Base-by-base conservation (phyloP, 1,140 invertebrate genomes). In the Meloidogyne floridensis region DNA sequence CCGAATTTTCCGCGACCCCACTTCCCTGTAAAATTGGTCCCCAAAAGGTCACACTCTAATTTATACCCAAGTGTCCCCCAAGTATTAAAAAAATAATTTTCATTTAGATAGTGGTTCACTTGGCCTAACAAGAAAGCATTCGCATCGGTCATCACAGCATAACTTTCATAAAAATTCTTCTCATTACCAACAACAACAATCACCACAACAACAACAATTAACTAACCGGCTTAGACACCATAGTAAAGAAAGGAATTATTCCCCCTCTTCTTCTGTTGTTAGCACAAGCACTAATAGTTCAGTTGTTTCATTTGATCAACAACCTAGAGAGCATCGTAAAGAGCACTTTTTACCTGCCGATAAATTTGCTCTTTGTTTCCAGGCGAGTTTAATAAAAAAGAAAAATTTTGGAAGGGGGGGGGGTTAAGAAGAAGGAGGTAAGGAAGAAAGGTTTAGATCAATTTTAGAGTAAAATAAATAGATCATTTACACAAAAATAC, bases 351-450 rank as follows among this genome's bases (percentile, higher is more conserved):
- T 79, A 51, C 77, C 77, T 10, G 77, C 77, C 20, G 77, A 79
- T 72, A 79, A 79, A 79, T 79, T 79, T 69, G 77, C 77, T 69
- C 77, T 79, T 51, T 79, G 77, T n/a, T 79, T 79, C 72, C 77
- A 79, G 65, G 77, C 65, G 43, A 20, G 47, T 13, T 13, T 47
- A 43, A 71, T 15, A 53, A 13, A 11, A 15, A 8, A 77, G 0
- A 47, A 47, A 47, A 47, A 47, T 3, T 47, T 32, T 32, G 32
- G 32, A 32, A 32, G 32, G 32, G 32, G 32, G 32, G 32, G 47
- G 47, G 47, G 47, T 0, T 47, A 0, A 47, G 7, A 47, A 47
- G 47, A 5, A 47, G 0, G 47, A 47, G 1, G 32, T 32, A 32
- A 32, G 20, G 20, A 32, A 32, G 32, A 47, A 47, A 47, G 0